A percentile compares a stretch with the other conserved stretches of the same genome.
Conservation (phyloP, 2,888 invertebrate genomes). For the Cheilosia vulpina region DNA sequence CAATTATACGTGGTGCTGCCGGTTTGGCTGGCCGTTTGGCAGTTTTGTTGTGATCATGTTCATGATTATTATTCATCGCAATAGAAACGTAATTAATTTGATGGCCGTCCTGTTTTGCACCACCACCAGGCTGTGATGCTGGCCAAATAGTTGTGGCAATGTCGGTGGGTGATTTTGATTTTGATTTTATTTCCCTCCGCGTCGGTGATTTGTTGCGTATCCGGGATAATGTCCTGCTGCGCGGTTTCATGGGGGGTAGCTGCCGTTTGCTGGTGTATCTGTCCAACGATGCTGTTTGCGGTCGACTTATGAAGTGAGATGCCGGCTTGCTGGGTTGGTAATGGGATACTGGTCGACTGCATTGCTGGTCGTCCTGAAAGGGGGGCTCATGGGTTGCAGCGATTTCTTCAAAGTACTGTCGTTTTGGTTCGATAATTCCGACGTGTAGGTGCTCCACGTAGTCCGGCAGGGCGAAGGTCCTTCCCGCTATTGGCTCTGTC, state of each 20-base stretch:
- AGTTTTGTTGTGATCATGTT: conserved; percentile 52
- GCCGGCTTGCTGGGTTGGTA: conserved; percentile 52
- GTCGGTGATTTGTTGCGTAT: conserved; percentile 65
- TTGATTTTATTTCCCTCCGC: conserved; percentile 61
- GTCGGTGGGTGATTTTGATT: conserved; percentile 65
- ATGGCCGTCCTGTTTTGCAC: conserved; percentile 79
- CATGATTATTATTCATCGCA: conserved; percentile 67
- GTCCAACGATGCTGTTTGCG: conserved; percentile 64
- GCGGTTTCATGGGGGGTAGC: conserved; percentile 80
- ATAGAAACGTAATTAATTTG: conserved; percentile 77
- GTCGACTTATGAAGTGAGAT: conserved; percentile 56
- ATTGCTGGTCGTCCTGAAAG: conserved; percentile 6
- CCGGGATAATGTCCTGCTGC: conserved; percentile 64
- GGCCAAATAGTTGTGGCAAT: conserved; percentile 60
- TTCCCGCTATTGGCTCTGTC: conserved; percentile 25
- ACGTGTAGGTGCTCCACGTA: conserved; percentile 77
- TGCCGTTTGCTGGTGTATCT: conserved; percentile 71
- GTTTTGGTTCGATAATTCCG: conserved; percentile 81
- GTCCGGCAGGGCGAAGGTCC: conserved; percentile 70
- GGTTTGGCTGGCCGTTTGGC: conserved; percentile 53
- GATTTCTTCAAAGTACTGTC: conserved; percentile 81
- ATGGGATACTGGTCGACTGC: conserved; percentile 7
- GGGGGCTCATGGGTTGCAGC: conserved; percentile 64
- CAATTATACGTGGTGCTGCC: conserved; percentile 71
- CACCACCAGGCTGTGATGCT: conserved; percentile 45